Conservation (phyloP, 2,888 invertebrate genomes). For the Apantesis nais region DNA sequence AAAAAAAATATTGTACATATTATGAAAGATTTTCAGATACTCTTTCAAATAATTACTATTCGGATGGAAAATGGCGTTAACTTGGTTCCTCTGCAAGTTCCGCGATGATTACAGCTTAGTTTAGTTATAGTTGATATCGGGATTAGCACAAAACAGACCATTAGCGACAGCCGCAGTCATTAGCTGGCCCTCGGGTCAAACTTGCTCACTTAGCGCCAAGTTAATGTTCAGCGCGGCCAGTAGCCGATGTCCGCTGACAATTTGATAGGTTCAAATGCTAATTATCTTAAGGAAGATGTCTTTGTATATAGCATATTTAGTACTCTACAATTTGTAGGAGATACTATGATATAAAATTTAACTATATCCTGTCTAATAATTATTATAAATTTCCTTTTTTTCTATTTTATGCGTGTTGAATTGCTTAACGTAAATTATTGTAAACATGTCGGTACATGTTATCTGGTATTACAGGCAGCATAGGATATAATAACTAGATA, state of each 20-base stretch:
- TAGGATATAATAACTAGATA: no score
- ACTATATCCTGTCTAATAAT: no score
- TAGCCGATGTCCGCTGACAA: not conserved
- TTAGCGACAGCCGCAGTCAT: constrained; percentile 43
- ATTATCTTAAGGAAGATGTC: constrained; percentile 6
- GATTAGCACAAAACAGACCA: constrained; percentile 39
- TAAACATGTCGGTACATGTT: no score
- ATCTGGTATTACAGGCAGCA: no score
- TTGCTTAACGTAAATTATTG: no score
- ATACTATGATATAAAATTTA: not conserved
- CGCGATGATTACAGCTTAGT: not conserved
- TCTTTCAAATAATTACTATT: no score
- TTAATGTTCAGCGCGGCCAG: constrained; percentile 18
- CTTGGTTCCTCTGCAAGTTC: not conserved
- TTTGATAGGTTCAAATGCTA: constrained; percentile 8
- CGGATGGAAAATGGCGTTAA: not conserved
- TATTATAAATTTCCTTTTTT: no score
- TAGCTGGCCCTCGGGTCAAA: constrained; percentile 34
- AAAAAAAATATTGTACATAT: no score
- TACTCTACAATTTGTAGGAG: not conserved
- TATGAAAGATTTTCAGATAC: no score
- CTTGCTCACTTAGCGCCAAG: constrained; percentile 39
- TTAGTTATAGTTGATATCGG: constrained; percentile 24
- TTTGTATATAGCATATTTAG: not conserved
- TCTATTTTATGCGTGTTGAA: no score